Conservation (phyloP, 2,113 vertebrate species). For the Chunga burmeisteri region DNA sequence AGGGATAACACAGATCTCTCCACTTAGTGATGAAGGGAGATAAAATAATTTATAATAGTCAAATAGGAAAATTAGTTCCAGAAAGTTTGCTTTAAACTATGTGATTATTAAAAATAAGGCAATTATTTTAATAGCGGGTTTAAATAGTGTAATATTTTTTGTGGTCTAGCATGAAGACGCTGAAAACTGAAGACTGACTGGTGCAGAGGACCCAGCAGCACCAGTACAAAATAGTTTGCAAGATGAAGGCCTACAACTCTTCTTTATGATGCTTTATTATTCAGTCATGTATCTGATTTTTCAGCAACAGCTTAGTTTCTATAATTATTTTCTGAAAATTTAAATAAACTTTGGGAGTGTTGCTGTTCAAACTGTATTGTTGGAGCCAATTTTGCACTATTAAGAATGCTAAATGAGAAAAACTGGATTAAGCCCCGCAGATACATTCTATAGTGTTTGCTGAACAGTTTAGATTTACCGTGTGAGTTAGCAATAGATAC, state of each 20-base stretch:
- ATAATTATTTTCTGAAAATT: background rate
- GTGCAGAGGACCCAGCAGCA: background rate
- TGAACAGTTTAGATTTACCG: slow-evolving; percentile 35
- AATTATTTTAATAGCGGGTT: background rate
- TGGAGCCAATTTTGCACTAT: background rate
- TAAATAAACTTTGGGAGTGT: background rate
- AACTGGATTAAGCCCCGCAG: background rate
- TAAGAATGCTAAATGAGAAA: slow-evolving; percentile 16
- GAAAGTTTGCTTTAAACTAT: background rate
- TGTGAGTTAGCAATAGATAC: slow-evolving; percentile 26
- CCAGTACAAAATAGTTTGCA: background rate
- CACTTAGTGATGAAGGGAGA: background rate
- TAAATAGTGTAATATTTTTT: background rate
- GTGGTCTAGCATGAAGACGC: background rate
- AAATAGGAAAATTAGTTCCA: background rate
- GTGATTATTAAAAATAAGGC: background rate
- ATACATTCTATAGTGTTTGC: slow-evolving; percentile 11
- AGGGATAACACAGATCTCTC: background rate
- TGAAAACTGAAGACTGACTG: background rate
- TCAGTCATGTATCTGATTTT: background rate
- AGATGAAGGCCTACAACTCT: background rate
- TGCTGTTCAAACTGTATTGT: background rate
- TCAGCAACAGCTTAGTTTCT: background rate
- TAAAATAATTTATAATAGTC: background rate
- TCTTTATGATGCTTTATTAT: background rate